A percentile compares a stretch with the other conserved stretches of the same genome.
Conservation (phyloP, 2,113 vertebrate species). For the Ellobius talpinus region DNA sequence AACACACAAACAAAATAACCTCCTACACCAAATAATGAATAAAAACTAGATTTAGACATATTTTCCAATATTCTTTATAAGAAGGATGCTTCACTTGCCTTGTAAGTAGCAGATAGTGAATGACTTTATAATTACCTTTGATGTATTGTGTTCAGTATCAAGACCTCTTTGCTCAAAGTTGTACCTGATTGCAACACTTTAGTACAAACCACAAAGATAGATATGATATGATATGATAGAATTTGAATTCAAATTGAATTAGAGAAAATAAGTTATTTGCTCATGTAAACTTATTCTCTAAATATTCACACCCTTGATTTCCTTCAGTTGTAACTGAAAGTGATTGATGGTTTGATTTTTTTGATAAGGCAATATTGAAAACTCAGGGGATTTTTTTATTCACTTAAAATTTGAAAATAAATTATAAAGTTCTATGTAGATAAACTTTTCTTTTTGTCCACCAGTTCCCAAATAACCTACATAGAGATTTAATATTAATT, state of each 20-base stretch:
- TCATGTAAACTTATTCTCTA: background rate
- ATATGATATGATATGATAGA: too few relatives aligned
- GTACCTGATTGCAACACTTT: conserved; percentile 16
- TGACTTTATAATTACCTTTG: background rate
- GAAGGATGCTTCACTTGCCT: background rate
- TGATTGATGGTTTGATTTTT: background rate
- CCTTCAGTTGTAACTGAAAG: background rate
- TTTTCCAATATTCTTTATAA: background rate
- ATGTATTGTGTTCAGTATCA: conserved; percentile 51
- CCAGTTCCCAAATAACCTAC: too few relatives aligned
- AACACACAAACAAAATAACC: too few relatives aligned
- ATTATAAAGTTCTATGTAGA: background rate
- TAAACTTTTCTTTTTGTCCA: too few relatives aligned
- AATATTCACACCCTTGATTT: conserved; percentile 56
- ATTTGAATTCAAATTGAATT: conserved; percentile 13
- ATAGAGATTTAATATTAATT: too few relatives aligned
- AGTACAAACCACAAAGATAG: background rate
- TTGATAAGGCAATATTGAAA: conserved; percentile 11
- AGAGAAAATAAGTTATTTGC: background rate
- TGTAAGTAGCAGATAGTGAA: background rate
- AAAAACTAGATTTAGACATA: background rate
- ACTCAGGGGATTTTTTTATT: background rate
- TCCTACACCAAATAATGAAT: too few relatives aligned
- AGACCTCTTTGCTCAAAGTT: conserved; percentile 38
- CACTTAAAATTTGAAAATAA: background rate